Base-by-base conservation (phyloP, 2,113 vertebrate species). In the Oriolus oriolus region DNA sequence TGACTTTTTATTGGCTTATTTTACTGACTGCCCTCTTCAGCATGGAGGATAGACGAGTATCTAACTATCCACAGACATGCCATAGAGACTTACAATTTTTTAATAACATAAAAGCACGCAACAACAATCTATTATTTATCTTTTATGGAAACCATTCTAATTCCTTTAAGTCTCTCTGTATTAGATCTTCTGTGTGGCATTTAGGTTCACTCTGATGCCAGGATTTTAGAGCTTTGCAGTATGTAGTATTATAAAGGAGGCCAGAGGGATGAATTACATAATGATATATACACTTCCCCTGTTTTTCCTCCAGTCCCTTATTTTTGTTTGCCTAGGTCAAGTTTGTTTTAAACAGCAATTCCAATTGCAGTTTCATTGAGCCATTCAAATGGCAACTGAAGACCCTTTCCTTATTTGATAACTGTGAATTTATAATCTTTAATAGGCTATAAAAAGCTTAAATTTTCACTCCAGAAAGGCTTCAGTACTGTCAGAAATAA, bases 401-500 rank as follows among this genome's bases (percentile, higher is more conserved):
- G 65, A 76, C 26, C 16, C 19, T 79, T 54, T 85, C 16, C 63
- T 79, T 71, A 15, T 76, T 90, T 80, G 54, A 54, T 74, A 81
- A 59, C 74, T 75, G 22, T 56, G 53, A 87, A 94, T 89, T 89
- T 89, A 52, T 71, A 64, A 68, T 76, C 61, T 91, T 87, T 79
- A 93, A 60, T 64, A 49, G 78, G 17, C 81, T 52, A 85, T 94
- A 89, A 93, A 89, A 96, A 85, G 56, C 95, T 85, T 68, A 56
- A 45, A 76, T 93, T 95, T 93, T 94, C n/a, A 79, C 63, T 93
- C 57, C 61, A 76, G 90, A 65, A 31, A 94, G 31, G 53, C 20
- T 91, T 93, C 90, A 83, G 74, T 95, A n/a, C 70, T 94, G 79
- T 93, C 94, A 93, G 84, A 91, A 93, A 89, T 84, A 91, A 89